phyloP scores from a whole-genome alignment of 2,113 vertebrate species.

The Ceyx margarethae region DNA sequence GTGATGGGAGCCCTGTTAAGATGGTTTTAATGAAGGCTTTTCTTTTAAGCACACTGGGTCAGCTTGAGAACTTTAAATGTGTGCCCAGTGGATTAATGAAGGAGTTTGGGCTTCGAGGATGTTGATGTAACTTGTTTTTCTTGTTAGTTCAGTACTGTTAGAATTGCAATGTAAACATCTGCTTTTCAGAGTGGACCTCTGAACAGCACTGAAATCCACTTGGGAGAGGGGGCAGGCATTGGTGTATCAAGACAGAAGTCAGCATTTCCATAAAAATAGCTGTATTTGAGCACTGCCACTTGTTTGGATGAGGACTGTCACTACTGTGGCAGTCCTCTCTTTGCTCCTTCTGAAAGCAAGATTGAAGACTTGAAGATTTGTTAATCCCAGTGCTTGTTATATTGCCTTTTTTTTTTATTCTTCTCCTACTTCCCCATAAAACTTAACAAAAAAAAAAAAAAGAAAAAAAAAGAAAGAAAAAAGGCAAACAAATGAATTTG shows the following conservation, averaged over 20 bases:
- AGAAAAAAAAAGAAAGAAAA: neutral
- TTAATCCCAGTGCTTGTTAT: neutral
- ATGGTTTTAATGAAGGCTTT: neutral
- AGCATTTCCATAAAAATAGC: neutral
- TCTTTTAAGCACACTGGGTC: neutral
- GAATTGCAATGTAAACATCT: neutral
- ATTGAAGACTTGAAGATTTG: neutral
- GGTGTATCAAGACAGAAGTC: neutral
- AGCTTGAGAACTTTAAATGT: neutral
- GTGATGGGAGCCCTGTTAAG: neutral
- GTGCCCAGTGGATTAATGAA: neutral
- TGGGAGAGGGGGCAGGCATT: neutral
- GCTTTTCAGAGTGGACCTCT: neutral
- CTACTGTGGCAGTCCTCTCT: neutral
- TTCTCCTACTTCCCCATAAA: neutral
- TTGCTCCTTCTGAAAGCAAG: neutral
- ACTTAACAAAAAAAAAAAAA: neutral
- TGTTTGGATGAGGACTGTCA: neutral
- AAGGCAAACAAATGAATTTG: neutral
- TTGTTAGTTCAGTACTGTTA: neutral
- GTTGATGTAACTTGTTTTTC: neutral
- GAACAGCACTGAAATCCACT: neutral
- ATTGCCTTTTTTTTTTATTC: neutral
- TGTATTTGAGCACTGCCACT: neutral
- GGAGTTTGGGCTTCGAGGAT: neutral